Conservation (phyloP, 2,113 vertebrate genomes). For the Anseranas semipalmata region DNA sequence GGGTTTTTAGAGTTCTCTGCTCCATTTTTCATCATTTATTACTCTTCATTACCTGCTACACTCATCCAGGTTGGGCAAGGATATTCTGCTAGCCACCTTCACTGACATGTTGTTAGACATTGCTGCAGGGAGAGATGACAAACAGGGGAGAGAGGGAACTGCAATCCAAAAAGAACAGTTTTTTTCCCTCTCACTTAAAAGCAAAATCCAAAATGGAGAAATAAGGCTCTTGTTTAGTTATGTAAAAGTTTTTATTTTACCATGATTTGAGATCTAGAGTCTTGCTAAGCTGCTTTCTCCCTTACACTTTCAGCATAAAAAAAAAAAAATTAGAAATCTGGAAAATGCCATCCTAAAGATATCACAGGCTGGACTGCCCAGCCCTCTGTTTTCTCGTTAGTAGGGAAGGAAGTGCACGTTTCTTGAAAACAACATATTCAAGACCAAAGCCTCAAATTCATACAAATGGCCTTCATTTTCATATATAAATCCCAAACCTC, state of each 20-base stretch:
- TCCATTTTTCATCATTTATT: not conserved
- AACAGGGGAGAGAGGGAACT: not conserved
- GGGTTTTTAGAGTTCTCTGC: not conserved
- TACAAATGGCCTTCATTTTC: not conserved
- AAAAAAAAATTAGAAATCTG: conserved; percentile 36
- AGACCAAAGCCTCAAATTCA: not conserved
- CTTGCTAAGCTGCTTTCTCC: not conserved
- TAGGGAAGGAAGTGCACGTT: not conserved
- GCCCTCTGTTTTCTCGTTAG: not conserved
- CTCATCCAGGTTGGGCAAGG: not conserved
- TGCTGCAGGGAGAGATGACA: not conserved
- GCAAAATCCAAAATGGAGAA: not conserved
- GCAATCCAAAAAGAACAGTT: not conserved
- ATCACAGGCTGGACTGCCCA: not conserved
- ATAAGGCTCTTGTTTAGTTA: not conserved
- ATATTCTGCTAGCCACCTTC: not conserved
- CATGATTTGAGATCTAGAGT: not conserved
- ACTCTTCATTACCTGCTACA: not conserved
- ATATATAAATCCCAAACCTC: not conserved
- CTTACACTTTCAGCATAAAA: conserved; percentile 27
- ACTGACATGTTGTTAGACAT: not conserved
- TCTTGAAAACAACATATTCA: not conserved
- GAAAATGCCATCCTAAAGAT: conserved; percentile 46
- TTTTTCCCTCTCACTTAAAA: not conserved
- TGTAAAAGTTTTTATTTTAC: not conserved